A percentile compares a stretch with the other conserved stretches of the same genome.
These are phyloP conservation scores for Bombus soroeensis DNA, from an alignment of 1,140 invertebrate species.

Conservation along the genomic window DNA sequence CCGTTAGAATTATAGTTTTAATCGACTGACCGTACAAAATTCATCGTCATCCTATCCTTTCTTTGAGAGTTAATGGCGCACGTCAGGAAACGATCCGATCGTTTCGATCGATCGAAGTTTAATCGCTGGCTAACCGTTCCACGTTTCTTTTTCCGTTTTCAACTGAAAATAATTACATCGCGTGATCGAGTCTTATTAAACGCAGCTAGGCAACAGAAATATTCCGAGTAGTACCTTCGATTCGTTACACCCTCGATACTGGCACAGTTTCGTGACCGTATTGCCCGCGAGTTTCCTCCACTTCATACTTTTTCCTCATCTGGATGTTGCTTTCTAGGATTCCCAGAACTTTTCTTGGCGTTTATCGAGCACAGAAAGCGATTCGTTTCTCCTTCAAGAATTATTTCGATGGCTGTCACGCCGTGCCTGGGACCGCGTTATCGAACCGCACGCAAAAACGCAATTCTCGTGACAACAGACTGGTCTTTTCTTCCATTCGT, in stretches of 20 bases:
- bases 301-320: background rate
- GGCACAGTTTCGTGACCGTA: constrained; percentile 36
- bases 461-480: constrained; percentile 16
- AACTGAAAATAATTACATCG: constrained; percentile 15
- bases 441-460: constrained; percentile 33
- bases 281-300: background rate
- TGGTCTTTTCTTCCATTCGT: background rate
- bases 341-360: background rate
- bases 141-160: background rate
- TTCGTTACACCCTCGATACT: constrained; percentile 23
- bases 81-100: background rate
- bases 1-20: background rate
- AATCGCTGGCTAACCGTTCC: background rate
- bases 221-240: constrained; percentile 10
- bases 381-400: background rate
- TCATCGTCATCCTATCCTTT: background rate
- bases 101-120: background rate
- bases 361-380: background rate
- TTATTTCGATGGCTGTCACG: constrained; percentile 13
- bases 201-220: background rate
- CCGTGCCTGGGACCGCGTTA: background rate
- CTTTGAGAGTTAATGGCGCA: background rate
- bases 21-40: background rate
- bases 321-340: background rate
- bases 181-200: constrained; percentile 46